Evolutionary conservation across 2,888 invertebrate genomes (phyloP), one percentile per base, ranked within the genome.

Genomic region (Hymenopus coronatus): DNA sequence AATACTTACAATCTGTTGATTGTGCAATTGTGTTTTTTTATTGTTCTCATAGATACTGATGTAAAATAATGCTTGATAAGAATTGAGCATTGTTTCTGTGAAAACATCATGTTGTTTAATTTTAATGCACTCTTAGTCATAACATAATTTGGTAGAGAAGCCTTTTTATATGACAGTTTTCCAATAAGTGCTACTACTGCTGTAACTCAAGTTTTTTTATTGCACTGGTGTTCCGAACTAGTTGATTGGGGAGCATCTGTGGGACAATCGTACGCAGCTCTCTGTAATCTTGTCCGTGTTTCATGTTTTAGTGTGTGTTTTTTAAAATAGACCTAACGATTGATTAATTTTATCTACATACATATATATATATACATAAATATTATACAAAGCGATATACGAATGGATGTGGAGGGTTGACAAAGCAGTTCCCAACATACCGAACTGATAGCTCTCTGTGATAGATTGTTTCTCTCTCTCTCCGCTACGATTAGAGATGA

Each of bases 381-480:
- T 85, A n/a, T 88, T 84, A 90, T 89, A 89, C 89, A 30, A 83
- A 88, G 88, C 84, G 88, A 89, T 89, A 88, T 84, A 89, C 89
- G 81, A 54, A 40, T 86, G 87, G 40, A 88, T 89, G 83, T 88
- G 83, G 85, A 88, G 40, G 20, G 88, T 89, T 89, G 89, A 83
- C 83, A 86, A 88, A 88, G 90, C 90, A 90, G 90, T 89, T 90
- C 89, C 90, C 90, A 89, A 89, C 46, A 81, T 83, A 89, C 54
- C 84, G 90, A 89, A 90, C 90, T 90, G 90, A 90, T 90, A 90
- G 90, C 90, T 89, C 89, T 89, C 90, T 90, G 90, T 90, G 90
- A 90, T 90, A 90, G 90, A 84, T 89, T 85, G 82, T 88, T 87
- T 83, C 87, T 54, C 87, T 70, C 82, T 82, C 40, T 70, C 54